phyloP scores from a whole-genome alignment of 2,888 invertebrate species.

The Apocheima hispidaria region DNA sequence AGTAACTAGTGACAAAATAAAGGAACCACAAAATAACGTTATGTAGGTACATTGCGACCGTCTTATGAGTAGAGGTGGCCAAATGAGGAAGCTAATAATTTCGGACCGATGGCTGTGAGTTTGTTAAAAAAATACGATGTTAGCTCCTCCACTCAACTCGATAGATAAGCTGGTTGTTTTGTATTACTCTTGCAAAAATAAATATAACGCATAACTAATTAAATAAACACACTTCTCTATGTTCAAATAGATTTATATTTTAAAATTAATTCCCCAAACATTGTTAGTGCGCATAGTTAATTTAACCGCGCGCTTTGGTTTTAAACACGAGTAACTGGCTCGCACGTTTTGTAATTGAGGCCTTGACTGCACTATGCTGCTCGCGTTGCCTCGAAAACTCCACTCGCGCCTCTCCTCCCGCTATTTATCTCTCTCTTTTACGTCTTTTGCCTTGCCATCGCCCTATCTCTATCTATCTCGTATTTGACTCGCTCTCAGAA shows the following conservation, averaged over 20 bases:
- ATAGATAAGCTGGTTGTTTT: neutral
- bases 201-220: neutral
- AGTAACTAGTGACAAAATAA: too few relatives aligned
- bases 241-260: neutral
- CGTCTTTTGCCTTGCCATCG: too few relatives aligned
- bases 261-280: neutral
- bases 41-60: too few relatives aligned
- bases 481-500: too few relatives aligned
- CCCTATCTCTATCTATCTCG: too few relatives aligned
- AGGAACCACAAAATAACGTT: neutral
- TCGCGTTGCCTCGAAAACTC: too few relatives aligned
- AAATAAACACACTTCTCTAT: neutral
- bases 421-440: too few relatives aligned
- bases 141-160: neutral
- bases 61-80: neutral
- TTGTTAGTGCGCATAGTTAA: too few relatives aligned
- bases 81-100: neutral
- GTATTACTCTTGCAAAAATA: neutral
- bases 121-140: neutral
- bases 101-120: neutral
- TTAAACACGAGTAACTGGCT: too few relatives aligned
- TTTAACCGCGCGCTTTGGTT: neutral
- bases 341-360: too few relatives aligned
- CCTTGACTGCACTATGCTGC: too few relatives aligned
- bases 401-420: too few relatives aligned